These are phyloP conservation scores for Portunus trituberculatus DNA, from an alignment of 1,140 invertebrate genomes.

Conservation along the genomic window DNA sequence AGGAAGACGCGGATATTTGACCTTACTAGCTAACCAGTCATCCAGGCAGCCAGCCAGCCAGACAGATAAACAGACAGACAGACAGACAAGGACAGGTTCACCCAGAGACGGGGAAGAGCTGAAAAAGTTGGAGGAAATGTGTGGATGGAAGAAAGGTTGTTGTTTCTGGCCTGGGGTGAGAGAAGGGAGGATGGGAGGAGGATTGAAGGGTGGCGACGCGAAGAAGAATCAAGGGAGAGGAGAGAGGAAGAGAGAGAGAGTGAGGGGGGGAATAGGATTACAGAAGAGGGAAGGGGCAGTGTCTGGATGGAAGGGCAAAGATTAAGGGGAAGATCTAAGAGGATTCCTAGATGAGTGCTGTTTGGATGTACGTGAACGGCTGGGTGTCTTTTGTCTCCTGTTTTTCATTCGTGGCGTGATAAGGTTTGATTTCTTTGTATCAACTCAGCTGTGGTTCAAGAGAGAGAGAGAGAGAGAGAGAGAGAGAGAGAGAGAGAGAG, in stretches of 20 bases:
- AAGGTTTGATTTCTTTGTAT: too few species aligned
- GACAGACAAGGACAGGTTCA: background rate
- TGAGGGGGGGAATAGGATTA: background rate
- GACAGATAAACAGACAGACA: background rate
- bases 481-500: too few species aligned
- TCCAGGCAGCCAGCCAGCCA: background rate
- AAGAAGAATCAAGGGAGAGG: background rate
- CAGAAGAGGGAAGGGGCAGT: background rate
- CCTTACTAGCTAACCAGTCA: background rate
- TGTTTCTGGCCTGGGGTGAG: conserved; percentile 17
- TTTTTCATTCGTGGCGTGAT: too few species aligned
- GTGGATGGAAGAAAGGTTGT: background rate
- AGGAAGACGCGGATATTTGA: background rate
- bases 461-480: too few species aligned
- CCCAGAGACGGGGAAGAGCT: background rate
- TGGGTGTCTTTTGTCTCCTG: too few species aligned
- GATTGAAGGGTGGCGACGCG: background rate
- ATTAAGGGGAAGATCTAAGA: conserved; percentile 8
- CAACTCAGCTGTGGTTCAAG: too few species aligned
- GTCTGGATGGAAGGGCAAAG: background rate
- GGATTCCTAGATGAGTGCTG: background rate
- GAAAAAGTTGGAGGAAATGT: background rate
- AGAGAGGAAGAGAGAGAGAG: background rate
- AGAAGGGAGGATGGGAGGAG: conserved; percentile 8
- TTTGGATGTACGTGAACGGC: background rate